These are phyloP conservation scores for Sminthurinus aureus DNA, from an alignment of 2,888 invertebrate species.

Conservation along the genomic window DNA sequence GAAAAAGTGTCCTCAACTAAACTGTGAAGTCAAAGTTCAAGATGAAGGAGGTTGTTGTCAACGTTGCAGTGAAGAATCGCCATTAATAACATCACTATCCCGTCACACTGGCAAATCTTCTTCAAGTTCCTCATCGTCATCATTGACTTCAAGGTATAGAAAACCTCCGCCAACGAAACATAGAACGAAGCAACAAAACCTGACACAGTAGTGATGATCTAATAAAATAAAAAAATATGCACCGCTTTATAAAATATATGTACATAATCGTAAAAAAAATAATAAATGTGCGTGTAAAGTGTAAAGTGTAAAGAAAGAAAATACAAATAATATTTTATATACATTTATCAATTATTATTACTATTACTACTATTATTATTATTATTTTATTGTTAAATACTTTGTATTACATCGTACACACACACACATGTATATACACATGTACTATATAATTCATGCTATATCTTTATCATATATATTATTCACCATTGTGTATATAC, in stretches of 20 bases:
- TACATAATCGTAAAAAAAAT: background rate
- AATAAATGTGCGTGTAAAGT: background rate
- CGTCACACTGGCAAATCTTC: background rate
- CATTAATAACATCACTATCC: slow-evolving; percentile 12
- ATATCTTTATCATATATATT: too few relatives aligned
- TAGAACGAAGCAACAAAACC: slow-evolving; percentile 48
- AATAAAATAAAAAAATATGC: too few relatives aligned
- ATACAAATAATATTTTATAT: too few relatives aligned
- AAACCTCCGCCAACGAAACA: slow-evolving; percentile 54
- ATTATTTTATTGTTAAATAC: too few relatives aligned
- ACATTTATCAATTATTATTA: too few relatives aligned
- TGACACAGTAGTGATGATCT: too few relatives aligned
- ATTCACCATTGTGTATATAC: too few relatives aligned
- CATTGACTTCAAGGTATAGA: slow-evolving; percentile 49
- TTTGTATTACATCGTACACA: too few relatives aligned
- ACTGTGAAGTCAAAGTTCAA: slow-evolving; percentile 66
- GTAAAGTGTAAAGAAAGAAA: too few relatives aligned
- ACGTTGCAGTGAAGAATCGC: slow-evolving; percentile 55
- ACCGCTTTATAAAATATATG: background rate
- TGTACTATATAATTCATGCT: too few relatives aligned
- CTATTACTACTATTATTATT: too few relatives aligned
- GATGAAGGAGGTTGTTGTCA: slow-evolving; percentile 64
- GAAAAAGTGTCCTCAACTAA: slow-evolving; percentile 79
- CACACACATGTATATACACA: too few relatives aligned
- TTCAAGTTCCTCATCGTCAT: slow-evolving; percentile 43